phyloP scores from a whole-genome alignment of 2,888 invertebrate genomes.

The Pollenia amentaria region DNA sequence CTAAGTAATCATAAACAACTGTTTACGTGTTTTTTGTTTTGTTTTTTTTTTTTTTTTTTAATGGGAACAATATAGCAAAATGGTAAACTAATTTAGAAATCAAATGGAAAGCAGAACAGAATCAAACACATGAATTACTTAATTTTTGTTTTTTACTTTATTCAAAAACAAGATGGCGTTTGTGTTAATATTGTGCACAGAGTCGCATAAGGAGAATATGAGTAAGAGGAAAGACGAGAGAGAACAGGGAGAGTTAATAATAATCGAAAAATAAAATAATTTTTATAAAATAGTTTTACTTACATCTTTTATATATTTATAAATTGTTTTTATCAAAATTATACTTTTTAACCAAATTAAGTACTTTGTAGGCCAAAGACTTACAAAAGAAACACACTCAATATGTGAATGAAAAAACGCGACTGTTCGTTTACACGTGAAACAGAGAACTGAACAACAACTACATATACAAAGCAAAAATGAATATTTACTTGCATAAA shows the following conservation, averaged over 20 bases:
- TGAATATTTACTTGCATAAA: conserved; percentile 69
- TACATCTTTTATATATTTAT: conserved; percentile 52
- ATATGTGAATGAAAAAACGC: conserved; percentile 71
- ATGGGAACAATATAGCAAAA: conserved; percentile 8
- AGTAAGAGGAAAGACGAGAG: conserved; percentile 6
- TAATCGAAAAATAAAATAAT: conserved; percentile 38
- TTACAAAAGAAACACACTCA: conserved; percentile 33
- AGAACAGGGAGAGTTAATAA: conserved; percentile 36
- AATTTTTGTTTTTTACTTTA: conserved; percentile 26
- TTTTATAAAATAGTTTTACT: conserved; percentile 33
- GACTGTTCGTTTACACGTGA: conserved; percentile 76
- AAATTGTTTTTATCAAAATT: conserved; percentile 16
- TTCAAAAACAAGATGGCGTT: conserved; percentile 65
- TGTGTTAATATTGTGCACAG: conserved; percentile 17
- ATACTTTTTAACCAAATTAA: conserved; percentile 21
- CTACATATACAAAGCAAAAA: conserved; percentile 70
- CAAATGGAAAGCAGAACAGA: conserved; percentile 30
- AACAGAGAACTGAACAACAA: conserved; percentile 78
- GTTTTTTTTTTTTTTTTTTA: not conserved
- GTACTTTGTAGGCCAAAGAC: conserved; percentile 47
- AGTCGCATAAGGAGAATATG: conserved; percentile 22
- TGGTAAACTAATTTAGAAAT: conserved; percentile 46
- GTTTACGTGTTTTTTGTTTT: not conserved
- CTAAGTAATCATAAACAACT: conserved; percentile 15
- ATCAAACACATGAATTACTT: conserved; percentile 20